Base-by-base conservation (phyloP, 1,140 invertebrate genomes). In the Mercenaria mercenaria region DNA sequence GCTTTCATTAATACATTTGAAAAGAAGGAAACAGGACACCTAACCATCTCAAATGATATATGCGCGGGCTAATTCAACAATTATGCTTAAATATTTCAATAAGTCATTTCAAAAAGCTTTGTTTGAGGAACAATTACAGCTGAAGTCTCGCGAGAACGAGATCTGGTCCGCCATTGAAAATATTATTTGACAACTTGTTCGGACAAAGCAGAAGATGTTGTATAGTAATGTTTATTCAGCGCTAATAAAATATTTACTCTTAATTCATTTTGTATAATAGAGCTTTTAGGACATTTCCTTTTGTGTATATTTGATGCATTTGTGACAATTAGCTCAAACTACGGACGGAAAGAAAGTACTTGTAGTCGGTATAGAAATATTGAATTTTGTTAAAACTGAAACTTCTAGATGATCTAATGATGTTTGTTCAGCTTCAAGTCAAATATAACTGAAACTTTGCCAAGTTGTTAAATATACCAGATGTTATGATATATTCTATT, bases 21-120 rank as follows among this genome's bases (percentile, higher is more conserved):
- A 79, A 79, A 23, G 47, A n/a, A 29, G 47, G 76, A 79, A 79
- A 79, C 47, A 56, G 56, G 76, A 79, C 47, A 79, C 76, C 43
- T 52, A 23, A 23, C 47, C 43, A 50, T 79, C 43, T 41, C 67
- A 72, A 72, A 37, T 72, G 67, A 72, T 79, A 79, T 79, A 79
- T 56, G 32, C 47, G 76, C 76, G 47, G 47, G 76, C 56, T 59
- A 50, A 79, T 79, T 79, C 76, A 52, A 79, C 47, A 79, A 79
- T 79, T 59, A 79, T 79, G 76, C 29, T 56, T 79, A 79, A 79
- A 79, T 79, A 79, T 79, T 79, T 79, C 76, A 79, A 79, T 79
- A 79, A 59, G 76, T 52, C 76, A 52, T 79, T 79, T 79, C 47
- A 56, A 47, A 39, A 56, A 34, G 47, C 37, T 79, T 52, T 72